Percentiles rank a stretch among this genome's conserved stretches.
Evolutionary conservation across 2,888 invertebrate genomes (phyloP).

Genomic region (Tenthredo scrophulariae): DNA sequence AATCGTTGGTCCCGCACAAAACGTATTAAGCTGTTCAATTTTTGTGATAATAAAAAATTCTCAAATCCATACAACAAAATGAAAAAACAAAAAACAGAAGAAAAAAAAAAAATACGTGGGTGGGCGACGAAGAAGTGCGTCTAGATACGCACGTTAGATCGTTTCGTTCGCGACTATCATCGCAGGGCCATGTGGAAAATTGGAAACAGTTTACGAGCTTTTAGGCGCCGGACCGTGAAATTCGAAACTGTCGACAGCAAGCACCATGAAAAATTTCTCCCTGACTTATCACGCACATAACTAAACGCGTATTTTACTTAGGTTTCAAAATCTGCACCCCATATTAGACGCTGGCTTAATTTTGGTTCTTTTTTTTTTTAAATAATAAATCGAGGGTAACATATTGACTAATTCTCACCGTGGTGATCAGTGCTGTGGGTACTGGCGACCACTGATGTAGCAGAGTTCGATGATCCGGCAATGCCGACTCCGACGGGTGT

Average conservation of each 20-base stretch:
- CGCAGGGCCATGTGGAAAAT: constrained; percentile 73
- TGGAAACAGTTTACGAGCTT: constrained; percentile 72
- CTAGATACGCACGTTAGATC: background rate
- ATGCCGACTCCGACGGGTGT: constrained; percentile 63
- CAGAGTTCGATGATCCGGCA: constrained; percentile 32
- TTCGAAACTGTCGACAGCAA: constrained; percentile 64
- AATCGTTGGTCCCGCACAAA: background rate
- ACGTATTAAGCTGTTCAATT: background rate
- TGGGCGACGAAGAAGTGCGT: constrained; percentile 23
- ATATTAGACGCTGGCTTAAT: no score
- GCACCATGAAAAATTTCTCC: constrained; percentile 27
- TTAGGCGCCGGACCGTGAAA: constrained; percentile 69
- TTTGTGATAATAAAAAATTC: background rate
- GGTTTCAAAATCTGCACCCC: background rate
- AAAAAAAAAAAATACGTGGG: background rate
- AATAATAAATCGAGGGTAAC: background rate
- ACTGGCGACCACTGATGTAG: constrained; percentile 15
- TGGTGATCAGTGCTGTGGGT: constrained; percentile 65
- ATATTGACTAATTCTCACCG: constrained; percentile 64
- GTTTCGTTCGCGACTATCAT: constrained; percentile 12
- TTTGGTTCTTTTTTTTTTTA: background rate
- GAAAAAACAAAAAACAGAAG: no score
- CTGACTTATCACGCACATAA: background rate
- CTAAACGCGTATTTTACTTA: background rate
- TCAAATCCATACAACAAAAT: background rate